Base-by-base conservation (phyloP, 2,888 invertebrate genomes). In the Bimastos eiseni region DNA sequence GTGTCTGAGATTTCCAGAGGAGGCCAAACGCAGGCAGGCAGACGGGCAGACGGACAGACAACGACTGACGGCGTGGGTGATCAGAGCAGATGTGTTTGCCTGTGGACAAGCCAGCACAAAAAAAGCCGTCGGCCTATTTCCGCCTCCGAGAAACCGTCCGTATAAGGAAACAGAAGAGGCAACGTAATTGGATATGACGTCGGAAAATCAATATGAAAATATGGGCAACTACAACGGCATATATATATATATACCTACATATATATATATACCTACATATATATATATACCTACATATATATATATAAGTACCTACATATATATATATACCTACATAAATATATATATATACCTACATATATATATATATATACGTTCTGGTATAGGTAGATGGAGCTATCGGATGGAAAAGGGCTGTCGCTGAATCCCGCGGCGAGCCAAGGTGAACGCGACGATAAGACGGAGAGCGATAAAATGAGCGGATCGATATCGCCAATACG, bases 131-230 rank as follows among this genome's bases (percentile, higher is more conserved):
- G 37, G 86, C 37, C 86, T 36, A 36, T 86, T 86, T 86, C 86
- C 37, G 37, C 36, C 34, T 86, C n/a, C 36, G 21, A 86, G 36
- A 86, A 21, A 17, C 86, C 21, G 86, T 24, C 86, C 21, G 36
- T 86, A 86, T 37, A 86, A 34, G 37, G 86, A 24, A 37, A 86
- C 37, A 86, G 86, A 86, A 86, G 37, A 86, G 4, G 86, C 34
- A 86, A 24, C 86, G 86, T 86, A 86, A 86, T 86, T 86, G 86
- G 86, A 86, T 86, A 86, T 86, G 86, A 86, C 86, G 86, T 86
- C 86, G 37, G 37, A 86, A 86, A 86, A 86, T 86, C 86, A 86
- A 86, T 86, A 86, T 36, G 86, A 86, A 86, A 86, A 86, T 86
- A 86, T 86, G 86, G 36, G 86, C 86, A 36, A 86, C n/a, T 86